These are phyloP conservation scores for Arizona elegans DNA, from an alignment of 2,113 vertebrate genomes.

Conservation along the genomic window DNA sequence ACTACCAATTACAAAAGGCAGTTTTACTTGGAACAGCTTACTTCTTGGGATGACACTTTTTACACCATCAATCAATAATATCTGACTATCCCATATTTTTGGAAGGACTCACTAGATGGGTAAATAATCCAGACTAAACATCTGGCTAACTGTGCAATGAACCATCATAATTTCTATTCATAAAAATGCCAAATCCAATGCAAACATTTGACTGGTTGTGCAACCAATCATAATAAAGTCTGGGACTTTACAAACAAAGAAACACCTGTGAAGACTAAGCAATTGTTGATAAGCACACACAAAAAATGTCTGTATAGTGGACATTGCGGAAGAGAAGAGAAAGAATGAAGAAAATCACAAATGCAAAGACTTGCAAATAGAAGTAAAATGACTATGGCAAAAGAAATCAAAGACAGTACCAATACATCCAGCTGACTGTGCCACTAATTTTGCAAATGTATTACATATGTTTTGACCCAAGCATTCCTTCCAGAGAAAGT, in stretches of 20 bases:
- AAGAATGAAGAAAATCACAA: background rate
- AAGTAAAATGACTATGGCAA: background rate
- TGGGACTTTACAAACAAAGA: background rate
- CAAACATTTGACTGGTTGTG: background rate
- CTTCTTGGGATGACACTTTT: background rate
- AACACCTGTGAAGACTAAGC: background rate
- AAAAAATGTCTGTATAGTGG: background rate
- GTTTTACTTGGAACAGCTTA: background rate
- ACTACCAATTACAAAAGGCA: background rate
- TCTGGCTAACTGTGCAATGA: background rate
- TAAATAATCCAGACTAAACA: background rate
- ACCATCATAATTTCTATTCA: background rate
- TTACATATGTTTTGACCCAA: background rate
- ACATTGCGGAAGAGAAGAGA: background rate
- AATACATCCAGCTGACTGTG: background rate
- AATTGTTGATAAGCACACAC: background rate
- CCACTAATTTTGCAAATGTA: background rate
- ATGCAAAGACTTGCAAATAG: background rate
- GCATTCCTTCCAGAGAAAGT: background rate
- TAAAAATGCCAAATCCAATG: background rate
- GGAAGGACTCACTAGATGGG: background rate
- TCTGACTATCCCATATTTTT: background rate
- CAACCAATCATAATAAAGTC: background rate
- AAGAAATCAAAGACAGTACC: background rate
- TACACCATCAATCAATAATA: background rate